Conservation (phyloP, 1,140 invertebrate genomes). For the Berghia stephanieae region DNA sequence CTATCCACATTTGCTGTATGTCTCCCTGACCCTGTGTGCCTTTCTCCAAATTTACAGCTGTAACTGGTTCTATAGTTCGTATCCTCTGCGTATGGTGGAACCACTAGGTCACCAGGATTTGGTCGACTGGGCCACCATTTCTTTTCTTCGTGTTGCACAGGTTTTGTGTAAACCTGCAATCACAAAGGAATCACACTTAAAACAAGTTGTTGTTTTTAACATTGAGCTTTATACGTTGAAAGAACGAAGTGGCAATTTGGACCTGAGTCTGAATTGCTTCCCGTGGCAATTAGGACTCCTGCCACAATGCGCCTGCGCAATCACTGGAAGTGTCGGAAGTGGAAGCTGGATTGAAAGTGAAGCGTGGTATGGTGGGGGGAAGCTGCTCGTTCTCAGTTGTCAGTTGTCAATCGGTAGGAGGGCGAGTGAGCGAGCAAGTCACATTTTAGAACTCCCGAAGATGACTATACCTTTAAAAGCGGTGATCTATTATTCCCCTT, state of each 20-base stretch:
- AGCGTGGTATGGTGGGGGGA: too few species aligned
- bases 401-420: too few species aligned
- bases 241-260: too few species aligned
- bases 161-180: constrained; percentile 45
- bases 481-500: too few species aligned
- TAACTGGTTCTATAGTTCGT: constrained; percentile 54
- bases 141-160: constrained; percentile 45
- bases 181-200: not conserved
- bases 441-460: too few species aligned
- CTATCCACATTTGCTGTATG: constrained; percentile 55
- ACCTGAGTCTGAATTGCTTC: too few species aligned
- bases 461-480: too few species aligned
- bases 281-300: too few species aligned
- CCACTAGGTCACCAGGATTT: constrained; percentile 44
- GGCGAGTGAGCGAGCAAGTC: too few species aligned
- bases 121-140: constrained; percentile 54
- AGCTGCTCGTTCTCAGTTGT: too few species aligned
- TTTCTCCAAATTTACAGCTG: constrained; percentile 38
- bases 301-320: too few species aligned
- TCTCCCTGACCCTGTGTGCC: constrained; percentile 39
- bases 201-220: not conserved
- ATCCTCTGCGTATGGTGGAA: constrained; percentile 49
- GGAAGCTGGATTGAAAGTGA: not conserved
- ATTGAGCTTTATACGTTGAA: too few species aligned
- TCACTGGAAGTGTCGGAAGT: not conserved